Conservation (phyloP, 2,888 invertebrate species). For the Drosophila planitibia region DNA sequence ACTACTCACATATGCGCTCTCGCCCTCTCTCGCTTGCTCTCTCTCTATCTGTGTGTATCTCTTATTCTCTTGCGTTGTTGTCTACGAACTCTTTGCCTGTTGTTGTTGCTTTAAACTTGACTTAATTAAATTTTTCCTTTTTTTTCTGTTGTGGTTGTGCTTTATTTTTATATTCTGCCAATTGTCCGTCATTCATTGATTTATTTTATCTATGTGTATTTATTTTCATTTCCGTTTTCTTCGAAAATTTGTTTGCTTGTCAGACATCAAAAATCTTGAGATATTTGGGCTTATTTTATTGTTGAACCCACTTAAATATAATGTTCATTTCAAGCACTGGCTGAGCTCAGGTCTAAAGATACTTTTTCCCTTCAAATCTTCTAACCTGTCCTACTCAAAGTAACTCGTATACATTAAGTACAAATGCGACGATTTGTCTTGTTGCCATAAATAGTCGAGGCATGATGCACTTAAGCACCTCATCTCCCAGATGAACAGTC, state of each 20-base stretch:
- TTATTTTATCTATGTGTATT: slow-evolving; percentile 28
- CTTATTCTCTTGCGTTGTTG: slow-evolving; percentile 10
- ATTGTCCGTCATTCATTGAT: slow-evolving; percentile 69
- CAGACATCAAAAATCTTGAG: not conserved
- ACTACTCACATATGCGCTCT: not conserved
- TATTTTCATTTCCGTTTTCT: slow-evolving; percentile 8
- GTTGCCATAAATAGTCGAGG: slow-evolving; percentile 3
- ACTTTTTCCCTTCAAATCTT: slow-evolving; percentile 6
- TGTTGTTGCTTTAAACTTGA: slow-evolving; percentile 69
- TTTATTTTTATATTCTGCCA: slow-evolving; percentile 62
- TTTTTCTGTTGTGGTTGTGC: slow-evolving; percentile 15
- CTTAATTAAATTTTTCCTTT: slow-evolving; percentile 72
- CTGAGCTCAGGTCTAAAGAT: slow-evolving; percentile 16
- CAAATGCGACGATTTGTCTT: slow-evolving; percentile 6
- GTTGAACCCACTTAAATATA: slow-evolving; percentile 10
- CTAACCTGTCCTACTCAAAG: not conserved
- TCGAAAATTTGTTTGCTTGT: not conserved
- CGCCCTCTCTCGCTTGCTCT: slow-evolving; percentile 1
- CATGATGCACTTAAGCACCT: slow-evolving; percentile 10
- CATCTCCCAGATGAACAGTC: slow-evolving; percentile 19
- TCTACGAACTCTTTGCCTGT: slow-evolving; percentile 12
- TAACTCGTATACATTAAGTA: not conserved
- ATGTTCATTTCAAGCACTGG: slow-evolving; percentile 1
- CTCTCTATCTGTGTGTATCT: slow-evolving; percentile 2
- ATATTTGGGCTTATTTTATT: slow-evolving; percentile 4